Evolutionary conservation across 2,888 invertebrate genomes (phyloP).

Genomic region (Coelinius sp.): DNA sequence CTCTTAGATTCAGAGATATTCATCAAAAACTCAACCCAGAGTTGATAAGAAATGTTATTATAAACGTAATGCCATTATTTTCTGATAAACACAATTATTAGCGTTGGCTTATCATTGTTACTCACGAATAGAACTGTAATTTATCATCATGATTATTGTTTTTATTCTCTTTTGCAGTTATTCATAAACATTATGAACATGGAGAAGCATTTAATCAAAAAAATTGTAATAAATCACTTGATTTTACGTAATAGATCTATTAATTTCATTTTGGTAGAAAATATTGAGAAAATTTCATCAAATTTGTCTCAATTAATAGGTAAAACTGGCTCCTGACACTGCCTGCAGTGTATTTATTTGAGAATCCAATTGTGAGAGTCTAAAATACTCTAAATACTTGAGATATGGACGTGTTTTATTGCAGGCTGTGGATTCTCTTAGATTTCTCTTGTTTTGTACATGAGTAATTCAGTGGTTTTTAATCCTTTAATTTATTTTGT

Average conservation of each 20-base stretch:
- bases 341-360: background rate
- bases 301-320: background rate
- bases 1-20: too few species aligned
- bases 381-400: background rate
- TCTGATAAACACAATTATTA: too few species aligned
- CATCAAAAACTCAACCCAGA: too few species aligned
- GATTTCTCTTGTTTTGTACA: background rate
- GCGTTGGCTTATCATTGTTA: too few species aligned
- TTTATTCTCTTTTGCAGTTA: background rate
- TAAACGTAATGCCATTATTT: too few species aligned
- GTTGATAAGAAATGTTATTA: too few species aligned
- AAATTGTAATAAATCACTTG: too few species aligned
- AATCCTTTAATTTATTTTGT: constrained; percentile 76
- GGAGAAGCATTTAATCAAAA: background rate
- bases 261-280: background rate
- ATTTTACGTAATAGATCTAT: background rate
- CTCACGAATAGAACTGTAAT: too few species aligned
- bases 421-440: background rate
- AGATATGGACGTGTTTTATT: background rate
- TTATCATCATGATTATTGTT: background rate
- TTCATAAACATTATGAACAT: background rate
- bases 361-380: too few species aligned
- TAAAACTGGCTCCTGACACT: background rate
- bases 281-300: background rate
- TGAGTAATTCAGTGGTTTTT: background rate